phyloP scores from a whole-genome alignment of 2,888 invertebrate species.

The Allacma fusca region DNA sequence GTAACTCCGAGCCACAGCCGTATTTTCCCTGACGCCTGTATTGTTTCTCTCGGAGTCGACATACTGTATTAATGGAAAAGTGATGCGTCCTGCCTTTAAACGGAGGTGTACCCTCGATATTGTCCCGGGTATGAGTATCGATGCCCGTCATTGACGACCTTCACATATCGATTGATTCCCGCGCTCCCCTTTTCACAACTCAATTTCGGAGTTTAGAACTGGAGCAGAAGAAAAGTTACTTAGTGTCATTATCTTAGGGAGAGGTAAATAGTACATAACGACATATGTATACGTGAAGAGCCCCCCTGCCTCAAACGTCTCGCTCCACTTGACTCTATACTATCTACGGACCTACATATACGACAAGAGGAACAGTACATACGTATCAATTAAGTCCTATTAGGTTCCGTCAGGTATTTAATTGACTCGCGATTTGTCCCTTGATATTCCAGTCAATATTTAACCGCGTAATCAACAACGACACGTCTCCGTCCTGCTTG shows the following conservation, averaged over 20 bases:
- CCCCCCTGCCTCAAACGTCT: too few species aligned
- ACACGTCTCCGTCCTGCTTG: background rate
- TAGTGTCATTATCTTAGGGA: too few species aligned
- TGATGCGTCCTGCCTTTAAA: too few species aligned
- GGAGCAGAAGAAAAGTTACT: too few species aligned
- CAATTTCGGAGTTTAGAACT: background rate
- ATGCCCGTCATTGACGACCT: conserved; percentile 31
- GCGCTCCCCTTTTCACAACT: background rate
- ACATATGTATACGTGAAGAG: too few species aligned
- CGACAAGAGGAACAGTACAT: background rate
- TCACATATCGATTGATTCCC: conserved; percentile 33
- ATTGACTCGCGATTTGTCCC: background rate
- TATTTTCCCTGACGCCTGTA: too few species aligned
- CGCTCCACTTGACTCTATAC: too few species aligned
- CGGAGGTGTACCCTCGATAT: background rate
- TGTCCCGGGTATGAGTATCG: background rate
- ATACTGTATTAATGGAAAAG: conserved; percentile 2
- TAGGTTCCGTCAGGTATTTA: too few species aligned
- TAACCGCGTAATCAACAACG: conserved; percentile 9
- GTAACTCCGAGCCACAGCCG: too few species aligned
- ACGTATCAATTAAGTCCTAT: background rate
- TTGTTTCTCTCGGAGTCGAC: too few species aligned
- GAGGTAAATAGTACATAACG: too few species aligned
- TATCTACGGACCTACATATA: too few species aligned
- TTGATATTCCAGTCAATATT: conserved; percentile 21